Conservation (phyloP, 2,888 invertebrate species). For the Lysandra coridon region DNA sequence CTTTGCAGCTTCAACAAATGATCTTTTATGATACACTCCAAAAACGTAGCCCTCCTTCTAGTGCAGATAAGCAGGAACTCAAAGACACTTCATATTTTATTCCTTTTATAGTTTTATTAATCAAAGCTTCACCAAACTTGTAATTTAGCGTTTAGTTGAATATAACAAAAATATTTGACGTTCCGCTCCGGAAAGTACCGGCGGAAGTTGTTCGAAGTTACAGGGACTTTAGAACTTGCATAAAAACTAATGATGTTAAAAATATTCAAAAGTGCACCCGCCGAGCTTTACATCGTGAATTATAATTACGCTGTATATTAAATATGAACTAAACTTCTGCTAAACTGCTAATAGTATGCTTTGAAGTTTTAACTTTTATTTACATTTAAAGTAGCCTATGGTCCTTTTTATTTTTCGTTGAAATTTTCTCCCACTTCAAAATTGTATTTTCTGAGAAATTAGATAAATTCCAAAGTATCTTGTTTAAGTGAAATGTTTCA, state of each 20-base stretch:
- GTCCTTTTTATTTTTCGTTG: not conserved
- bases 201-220: not conserved
- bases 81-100: no score
- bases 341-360: not conserved
- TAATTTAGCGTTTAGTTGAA: not conserved
- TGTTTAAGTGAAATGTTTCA: no score
- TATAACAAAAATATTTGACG: not conserved
- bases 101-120: not conserved
- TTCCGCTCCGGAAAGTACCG: not conserved
- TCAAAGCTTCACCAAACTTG: not conserved
- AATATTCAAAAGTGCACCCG: constrained; percentile 19
- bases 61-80: no score
- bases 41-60: no score
- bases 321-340: constrained; percentile 1
- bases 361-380: not conserved
- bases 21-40: no score
- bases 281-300: constrained; percentile 5
- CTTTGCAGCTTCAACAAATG: no score
- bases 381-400: not conserved
- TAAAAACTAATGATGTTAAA: constrained; percentile 21
- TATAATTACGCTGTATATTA: constrained; percentile 6
- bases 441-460: not conserved
- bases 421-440: not conserved
- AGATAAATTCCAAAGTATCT: no score
- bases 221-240: constrained; percentile 17